A percentile compares a stretch with the other conserved stretches of the same genome.
phyloP scores from a whole-genome alignment of 1,140 invertebrate genomes.

The Papilio glaucus region DNA sequence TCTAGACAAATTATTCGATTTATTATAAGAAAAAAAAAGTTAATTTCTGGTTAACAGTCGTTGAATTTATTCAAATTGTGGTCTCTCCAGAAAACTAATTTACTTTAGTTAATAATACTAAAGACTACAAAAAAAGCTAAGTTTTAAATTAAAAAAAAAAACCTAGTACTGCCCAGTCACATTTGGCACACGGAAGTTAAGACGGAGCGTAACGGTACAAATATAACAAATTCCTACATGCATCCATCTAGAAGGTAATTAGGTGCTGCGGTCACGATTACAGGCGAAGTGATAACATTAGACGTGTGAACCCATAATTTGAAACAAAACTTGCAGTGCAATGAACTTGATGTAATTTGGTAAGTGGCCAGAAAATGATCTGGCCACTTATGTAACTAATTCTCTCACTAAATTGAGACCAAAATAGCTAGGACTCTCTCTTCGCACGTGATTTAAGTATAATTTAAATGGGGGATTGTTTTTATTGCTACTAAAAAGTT shows the following conservation, averaged over 20 bases:
- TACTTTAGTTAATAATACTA: not conserved
- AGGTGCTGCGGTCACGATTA: constrained; percentile 72
- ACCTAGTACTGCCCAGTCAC: not conserved
- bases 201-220: constrained; percentile 63
- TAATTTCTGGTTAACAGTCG: too few relatives aligned
- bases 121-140: constrained; percentile 14
- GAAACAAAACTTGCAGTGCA: constrained; percentile 72
- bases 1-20: not conserved
- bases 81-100: not conserved
- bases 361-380: constrained; percentile 68
- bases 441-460: constrained; percentile 48
- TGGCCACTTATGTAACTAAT: constrained; percentile 64
- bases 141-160: constrained; percentile 26
- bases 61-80: too few relatives aligned
- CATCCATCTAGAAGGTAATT: constrained; percentile 71
- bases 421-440: constrained; percentile 45
- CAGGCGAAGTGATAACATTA: constrained; percentile 76
- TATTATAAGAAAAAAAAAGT: not conserved
- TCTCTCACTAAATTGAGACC: constrained; percentile 61
- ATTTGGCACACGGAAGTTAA: constrained; percentile 38
- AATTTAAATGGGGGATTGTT: constrained; percentile 44
- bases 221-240: constrained; percentile 71
- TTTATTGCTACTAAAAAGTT: constrained; percentile 23
- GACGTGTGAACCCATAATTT: constrained; percentile 80
- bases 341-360: constrained; percentile 77